phyloP scores from a whole-genome alignment of 1,140 invertebrate genomes.

The Maconellicoccus hirsutus region DNA sequence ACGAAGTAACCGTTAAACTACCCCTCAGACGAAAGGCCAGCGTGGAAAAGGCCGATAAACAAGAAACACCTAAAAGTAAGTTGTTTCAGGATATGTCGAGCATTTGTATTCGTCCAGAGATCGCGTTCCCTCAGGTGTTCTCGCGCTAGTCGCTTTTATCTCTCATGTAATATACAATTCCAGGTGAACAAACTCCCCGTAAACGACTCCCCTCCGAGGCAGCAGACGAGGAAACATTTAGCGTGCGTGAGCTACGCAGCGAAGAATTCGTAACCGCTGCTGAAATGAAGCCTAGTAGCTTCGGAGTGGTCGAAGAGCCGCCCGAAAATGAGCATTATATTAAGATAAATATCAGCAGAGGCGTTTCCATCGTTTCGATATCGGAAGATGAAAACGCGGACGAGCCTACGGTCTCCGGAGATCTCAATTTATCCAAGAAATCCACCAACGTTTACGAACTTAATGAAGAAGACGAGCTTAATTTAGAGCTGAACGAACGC shows the following conservation, averaged over 20 bases:
- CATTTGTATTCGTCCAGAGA: too few relatives aligned
- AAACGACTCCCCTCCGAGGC: neutral
- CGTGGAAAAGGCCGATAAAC: neutral
- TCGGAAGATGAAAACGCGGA: slow-evolving; percentile 45
- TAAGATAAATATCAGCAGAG: slow-evolving; percentile 39
- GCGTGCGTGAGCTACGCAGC: neutral
- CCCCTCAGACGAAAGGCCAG: neutral
- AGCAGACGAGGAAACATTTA: neutral
- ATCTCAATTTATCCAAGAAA: neutral
- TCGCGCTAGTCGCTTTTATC: too few relatives aligned
- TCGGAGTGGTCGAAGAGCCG: slow-evolving; percentile 41
- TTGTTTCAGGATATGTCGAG: too few relatives aligned
- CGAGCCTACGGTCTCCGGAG: neutral
- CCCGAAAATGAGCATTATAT: slow-evolving; percentile 27
- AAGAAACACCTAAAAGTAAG: neutral
- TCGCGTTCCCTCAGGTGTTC: too few relatives aligned
- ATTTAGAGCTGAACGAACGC: neutral
- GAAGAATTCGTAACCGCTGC: slow-evolving; percentile 1
- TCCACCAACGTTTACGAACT: slow-evolving; percentile 1
- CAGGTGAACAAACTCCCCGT: neutral
- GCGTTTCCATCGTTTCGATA: slow-evolving; percentile 49
- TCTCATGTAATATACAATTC: neutral
- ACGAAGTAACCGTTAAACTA: neutral
- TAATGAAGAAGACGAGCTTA: neutral
- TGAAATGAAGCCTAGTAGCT: slow-evolving; percentile 21